These are phyloP conservation scores for Acrossocheilus wenchowensis DNA, from an alignment of 2,797 vertebrate genomes.

Conservation along the genomic window DNA sequence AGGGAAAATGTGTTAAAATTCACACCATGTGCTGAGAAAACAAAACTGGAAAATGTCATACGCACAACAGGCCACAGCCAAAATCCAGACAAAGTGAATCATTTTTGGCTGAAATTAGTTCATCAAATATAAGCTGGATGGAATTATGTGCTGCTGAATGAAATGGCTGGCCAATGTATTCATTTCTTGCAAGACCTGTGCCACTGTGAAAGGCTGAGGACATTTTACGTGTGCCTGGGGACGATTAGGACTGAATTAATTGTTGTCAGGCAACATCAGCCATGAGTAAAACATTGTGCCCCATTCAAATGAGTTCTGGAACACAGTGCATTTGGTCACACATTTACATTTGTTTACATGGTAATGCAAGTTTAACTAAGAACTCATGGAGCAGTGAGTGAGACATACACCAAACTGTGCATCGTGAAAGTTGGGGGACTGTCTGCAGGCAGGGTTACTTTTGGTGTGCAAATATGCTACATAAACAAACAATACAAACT, in stretches of 20 bases:
- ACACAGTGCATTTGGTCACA: background rate
- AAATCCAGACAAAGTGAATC: constrained; percentile 34
- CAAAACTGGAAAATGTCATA: constrained; percentile 18
- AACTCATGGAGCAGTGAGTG: background rate
- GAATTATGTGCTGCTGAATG: constrained; percentile 43
- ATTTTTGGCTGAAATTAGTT: constrained; percentile 31
- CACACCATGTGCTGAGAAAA: constrained; percentile 11
- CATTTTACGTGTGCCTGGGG: constrained; percentile 19
- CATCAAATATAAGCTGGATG: constrained; percentile 6
- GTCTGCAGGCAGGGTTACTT: background rate
- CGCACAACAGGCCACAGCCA: background rate
- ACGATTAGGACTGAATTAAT: constrained; percentile 41
- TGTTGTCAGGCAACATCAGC: constrained; percentile 32
- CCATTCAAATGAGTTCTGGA: constrained; percentile 15
- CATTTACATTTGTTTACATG: constrained; percentile 7
- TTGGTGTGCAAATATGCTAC: background rate
- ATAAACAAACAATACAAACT: background rate
- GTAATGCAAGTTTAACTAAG: background rate
- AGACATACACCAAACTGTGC: background rate
- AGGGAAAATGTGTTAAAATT: background rate
- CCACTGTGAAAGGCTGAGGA: constrained; percentile 18
- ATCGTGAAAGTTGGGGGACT: background rate
- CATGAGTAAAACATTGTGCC: constrained; percentile 14
- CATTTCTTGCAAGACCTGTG: constrained; percentile 5
- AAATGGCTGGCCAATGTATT: constrained; percentile 16